phyloP scores from a whole-genome alignment of 2,888 invertebrate genomes.

The Prenolepis imparis region DNA sequence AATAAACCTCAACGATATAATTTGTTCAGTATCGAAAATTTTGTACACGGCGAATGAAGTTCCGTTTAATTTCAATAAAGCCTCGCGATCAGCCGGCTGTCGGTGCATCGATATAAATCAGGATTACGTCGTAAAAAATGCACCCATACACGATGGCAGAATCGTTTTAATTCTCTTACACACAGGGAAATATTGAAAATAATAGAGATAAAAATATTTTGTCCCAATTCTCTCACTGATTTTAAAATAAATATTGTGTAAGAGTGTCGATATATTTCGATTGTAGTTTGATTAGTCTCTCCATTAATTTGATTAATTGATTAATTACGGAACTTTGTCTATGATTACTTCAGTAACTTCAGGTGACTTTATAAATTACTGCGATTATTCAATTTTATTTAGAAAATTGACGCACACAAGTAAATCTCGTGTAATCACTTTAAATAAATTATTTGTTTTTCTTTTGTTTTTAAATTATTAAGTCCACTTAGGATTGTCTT shows the following conservation, averaged over 20 bases:
- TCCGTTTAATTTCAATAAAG: slow-evolving; percentile 64
- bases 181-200: neutral
- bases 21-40: slow-evolving; percentile 47
- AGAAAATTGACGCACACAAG: neutral
- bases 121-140: slow-evolving; percentile 57
- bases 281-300: neutral
- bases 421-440: slow-evolving; percentile 6
- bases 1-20: slow-evolving; percentile 44
- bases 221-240: neutral
- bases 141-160: slow-evolving; percentile 24
- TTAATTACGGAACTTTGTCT: slow-evolving; percentile 13
- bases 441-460: neutral
- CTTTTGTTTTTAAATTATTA: neutral
- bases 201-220: slow-evolving; percentile 29
- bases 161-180: slow-evolving; percentile 53
- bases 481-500: neutral
- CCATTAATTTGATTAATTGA: neutral
- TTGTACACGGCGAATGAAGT: slow-evolving; percentile 43
- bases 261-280: neutral
- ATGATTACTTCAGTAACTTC: neutral
- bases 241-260: slow-evolving; percentile 13
- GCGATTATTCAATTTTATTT: slow-evolving; percentile 13
- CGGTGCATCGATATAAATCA: slow-evolving; percentile 54
- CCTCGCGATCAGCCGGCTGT: slow-evolving; percentile 35
- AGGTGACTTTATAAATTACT: neutral